These are phyloP conservation scores for Isoperla grammatica DNA, from an alignment of 2,888 invertebrate genomes.

Conservation along the genomic window DNA sequence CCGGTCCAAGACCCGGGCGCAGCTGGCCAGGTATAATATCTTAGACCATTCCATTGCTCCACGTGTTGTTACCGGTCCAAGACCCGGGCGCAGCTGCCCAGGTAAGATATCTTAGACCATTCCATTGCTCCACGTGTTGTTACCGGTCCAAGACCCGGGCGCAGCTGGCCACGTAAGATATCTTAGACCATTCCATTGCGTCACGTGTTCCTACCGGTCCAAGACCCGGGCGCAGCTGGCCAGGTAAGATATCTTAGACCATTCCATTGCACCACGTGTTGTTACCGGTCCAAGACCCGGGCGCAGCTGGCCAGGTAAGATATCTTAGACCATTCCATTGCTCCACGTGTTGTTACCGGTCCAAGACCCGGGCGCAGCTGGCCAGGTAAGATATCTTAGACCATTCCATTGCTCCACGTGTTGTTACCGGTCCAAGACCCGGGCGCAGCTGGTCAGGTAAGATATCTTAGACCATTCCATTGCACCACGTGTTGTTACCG, in stretches of 20 bases:
- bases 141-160: slow-evolving; percentile 51
- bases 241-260: slow-evolving; percentile 51
- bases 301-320: slow-evolving; percentile 49
- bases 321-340: slow-evolving; percentile 56
- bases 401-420: slow-evolving; percentile 56
- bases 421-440: slow-evolving; percentile 51
- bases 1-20: slow-evolving; percentile 49
- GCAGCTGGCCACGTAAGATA: slow-evolving; percentile 50
- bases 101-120: slow-evolving; percentile 51
- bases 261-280: slow-evolving; percentile 55
- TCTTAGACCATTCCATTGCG: slow-evolving; percentile 54
- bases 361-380: slow-evolving; percentile 49
- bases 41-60: slow-evolving; percentile 53
- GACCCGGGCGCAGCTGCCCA: slow-evolving; percentile 46
- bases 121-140: slow-evolving; percentile 54
- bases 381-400: slow-evolving; percentile 50
- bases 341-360: slow-evolving; percentile 51
- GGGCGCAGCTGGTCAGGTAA: slow-evolving; percentile 49
- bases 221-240: slow-evolving; percentile 49
- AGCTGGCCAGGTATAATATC: slow-evolving; percentile 51
- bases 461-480: slow-evolving; percentile 47
- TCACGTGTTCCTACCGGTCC: slow-evolving; percentile 51
- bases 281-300: slow-evolving; percentile 51
- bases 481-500: slow-evolving; percentile 56
- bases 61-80: slow-evolving; percentile 53